phyloP scores from a whole-genome alignment of 2,888 invertebrate species.

The Flexamia atlantica region DNA sequence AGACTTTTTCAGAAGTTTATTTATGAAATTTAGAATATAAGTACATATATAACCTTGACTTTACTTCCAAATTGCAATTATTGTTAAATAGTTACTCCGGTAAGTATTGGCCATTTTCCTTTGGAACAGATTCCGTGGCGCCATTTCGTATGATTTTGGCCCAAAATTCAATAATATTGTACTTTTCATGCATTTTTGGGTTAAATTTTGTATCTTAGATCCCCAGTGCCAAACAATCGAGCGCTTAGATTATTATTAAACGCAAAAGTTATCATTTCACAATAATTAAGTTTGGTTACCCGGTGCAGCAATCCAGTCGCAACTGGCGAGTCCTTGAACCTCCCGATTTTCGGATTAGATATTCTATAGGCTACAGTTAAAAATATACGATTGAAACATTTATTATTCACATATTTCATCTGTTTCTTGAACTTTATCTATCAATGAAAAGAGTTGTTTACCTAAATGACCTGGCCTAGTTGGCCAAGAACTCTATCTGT shows the following conservation, averaged over 20 bases:
- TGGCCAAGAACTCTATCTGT: too few relatives aligned
- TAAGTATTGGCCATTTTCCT: slow-evolving; percentile 83
- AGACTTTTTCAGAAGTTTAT: slow-evolving; percentile 73
- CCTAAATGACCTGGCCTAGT: too few relatives aligned
- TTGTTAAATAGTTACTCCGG: slow-evolving; percentile 75
- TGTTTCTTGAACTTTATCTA: too few relatives aligned
- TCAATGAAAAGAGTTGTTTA: too few relatives aligned
- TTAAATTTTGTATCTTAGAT: neutral
- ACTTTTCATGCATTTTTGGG: neutral
- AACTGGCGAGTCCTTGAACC: slow-evolving; percentile 11
- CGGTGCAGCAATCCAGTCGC: neutral
- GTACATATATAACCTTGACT: neutral
- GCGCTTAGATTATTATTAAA: too few relatives aligned
- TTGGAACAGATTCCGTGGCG: slow-evolving; percentile 80
- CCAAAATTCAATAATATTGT: neutral
- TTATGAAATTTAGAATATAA: slow-evolving; percentile 70
- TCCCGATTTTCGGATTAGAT: too few relatives aligned
- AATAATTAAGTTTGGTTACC: neutral
- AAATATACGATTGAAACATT: too few relatives aligned
- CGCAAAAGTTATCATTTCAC: too few relatives aligned
- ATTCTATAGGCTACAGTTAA: too few relatives aligned
- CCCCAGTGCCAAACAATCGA: too few relatives aligned
- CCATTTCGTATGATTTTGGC: slow-evolving; percentile 75
- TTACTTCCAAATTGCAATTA: slow-evolving; percentile 26
- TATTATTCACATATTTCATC: too few relatives aligned